Percentiles rank a stretch among this genome's conserved stretches.
Conservation (phyloP, 1,140 invertebrate species). For the Leucophenga varia region DNA sequence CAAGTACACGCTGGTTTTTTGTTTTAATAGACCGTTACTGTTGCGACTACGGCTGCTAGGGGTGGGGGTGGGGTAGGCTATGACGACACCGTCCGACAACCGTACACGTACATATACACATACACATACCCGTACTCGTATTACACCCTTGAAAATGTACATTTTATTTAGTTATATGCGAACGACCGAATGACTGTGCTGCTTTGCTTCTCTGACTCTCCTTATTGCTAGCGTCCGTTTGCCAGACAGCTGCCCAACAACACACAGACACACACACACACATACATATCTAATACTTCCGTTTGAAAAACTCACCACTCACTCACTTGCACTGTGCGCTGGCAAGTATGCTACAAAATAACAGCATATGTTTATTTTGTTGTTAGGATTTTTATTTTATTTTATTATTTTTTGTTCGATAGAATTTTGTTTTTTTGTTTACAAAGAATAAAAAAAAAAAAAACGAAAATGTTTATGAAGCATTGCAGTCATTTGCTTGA, state of each 20-base stretch:
- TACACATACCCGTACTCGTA: constrained; percentile 5
- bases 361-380: constrained; percentile 32
- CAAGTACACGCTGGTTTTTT: constrained; percentile 23
- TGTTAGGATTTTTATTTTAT: background rate
- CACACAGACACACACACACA: constrained; percentile 19
- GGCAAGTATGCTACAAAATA: constrained; percentile 31
- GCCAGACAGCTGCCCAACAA: constrained; percentile 7
- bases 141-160: background rate
- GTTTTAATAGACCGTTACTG: background rate
- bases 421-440: no score
- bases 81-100: background rate
- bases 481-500: constrained; percentile 3
- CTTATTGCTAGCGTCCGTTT: background rate
- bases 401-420: no score
- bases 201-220: constrained; percentile 10
- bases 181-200: constrained; percentile 20
- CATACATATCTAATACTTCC: constrained; percentile 6
- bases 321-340: constrained; percentile 15
- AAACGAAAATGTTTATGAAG: no score
- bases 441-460: no score
- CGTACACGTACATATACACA: constrained; percentile 13
- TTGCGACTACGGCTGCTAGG: no score
- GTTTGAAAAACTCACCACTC: constrained; percentile 21
- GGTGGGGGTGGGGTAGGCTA: no score
- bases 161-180: no score